Conservation (phyloP, 2,113 vertebrate species). For the Tapirus terrestris region DNA sequence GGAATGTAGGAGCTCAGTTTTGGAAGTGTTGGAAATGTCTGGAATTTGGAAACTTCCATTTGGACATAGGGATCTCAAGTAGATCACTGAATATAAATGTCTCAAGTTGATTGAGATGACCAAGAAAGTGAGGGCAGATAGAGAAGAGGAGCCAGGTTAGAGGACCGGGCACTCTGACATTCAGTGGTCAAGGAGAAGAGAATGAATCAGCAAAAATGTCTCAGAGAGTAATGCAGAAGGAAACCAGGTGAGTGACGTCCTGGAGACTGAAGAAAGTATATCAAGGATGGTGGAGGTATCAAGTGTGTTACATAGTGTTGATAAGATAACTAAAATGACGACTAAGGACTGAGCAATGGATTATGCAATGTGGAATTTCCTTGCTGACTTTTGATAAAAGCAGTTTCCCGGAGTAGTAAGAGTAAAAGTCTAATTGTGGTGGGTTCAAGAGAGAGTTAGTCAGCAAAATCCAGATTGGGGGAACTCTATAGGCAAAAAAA, state of each 20-base stretch:
- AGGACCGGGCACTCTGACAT: neutral
- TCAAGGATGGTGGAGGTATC: neutral
- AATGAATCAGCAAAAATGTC: neutral
- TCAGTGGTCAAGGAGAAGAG: neutral
- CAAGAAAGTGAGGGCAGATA: neutral
- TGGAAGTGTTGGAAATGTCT: neutral
- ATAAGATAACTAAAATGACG: neutral
- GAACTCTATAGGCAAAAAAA: neutral
- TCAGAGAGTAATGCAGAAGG: neutral
- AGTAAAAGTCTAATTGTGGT: neutral
- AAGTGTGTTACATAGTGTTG: neutral
- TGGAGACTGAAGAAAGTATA: neutral
- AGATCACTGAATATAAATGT: neutral
- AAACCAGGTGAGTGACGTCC: neutral
- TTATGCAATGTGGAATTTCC: neutral
- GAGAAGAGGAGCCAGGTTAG: neutral
- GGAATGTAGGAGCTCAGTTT: neutral
- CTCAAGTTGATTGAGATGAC: neutral
- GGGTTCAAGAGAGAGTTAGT: neutral
- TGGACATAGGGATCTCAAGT: neutral
- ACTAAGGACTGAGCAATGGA: neutral
- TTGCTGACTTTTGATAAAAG: neutral
- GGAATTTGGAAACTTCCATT: neutral
- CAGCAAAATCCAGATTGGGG: neutral
- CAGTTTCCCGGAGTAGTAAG: neutral